Percentiles rank a stretch among this genome's conserved stretches.
Conservation (phyloP, 2,113 vertebrate species). For the Amphilophus citrinellus region DNA sequence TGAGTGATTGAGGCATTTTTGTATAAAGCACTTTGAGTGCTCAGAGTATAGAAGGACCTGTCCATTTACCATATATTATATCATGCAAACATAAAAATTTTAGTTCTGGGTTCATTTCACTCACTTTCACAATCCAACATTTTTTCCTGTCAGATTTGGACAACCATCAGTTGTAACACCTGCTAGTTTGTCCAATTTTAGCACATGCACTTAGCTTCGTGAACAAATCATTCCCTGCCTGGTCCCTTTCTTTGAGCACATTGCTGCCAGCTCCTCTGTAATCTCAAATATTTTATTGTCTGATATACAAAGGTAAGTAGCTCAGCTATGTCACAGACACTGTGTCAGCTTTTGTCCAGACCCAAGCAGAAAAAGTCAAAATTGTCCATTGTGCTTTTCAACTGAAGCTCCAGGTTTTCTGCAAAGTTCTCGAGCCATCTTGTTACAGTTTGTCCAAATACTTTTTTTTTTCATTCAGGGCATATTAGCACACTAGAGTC, state of each 20-base stretch:
- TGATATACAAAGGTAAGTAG: no score
- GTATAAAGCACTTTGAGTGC: no score
- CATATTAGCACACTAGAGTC: not conserved
- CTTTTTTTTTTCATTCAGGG: not conserved
- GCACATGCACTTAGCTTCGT: no score
- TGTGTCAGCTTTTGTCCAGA: no score
- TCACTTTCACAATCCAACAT: not conserved
- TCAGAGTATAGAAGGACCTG: no score
- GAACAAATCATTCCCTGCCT: no score
- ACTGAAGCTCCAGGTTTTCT: no score
- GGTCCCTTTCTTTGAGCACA: not conserved
- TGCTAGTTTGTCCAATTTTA: not conserved
- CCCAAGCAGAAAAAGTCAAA: no score
- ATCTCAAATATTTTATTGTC: no score
- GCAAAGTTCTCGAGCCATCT: not conserved
- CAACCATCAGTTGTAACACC: not conserved
- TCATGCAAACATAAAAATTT: not conserved
- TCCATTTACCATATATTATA: not conserved
- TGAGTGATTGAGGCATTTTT: no score
- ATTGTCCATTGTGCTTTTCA: no score
- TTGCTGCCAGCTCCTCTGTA: not conserved
- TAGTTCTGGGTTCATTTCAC: not conserved
- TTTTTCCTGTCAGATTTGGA: not conserved
- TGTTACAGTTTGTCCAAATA: not conserved
- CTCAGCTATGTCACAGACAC: no score